Percentiles rank a stretch among this genome's conserved stretches.
These are phyloP conservation scores for Salarias fasciatus DNA, from an alignment of 2,797 vertebrate genomes.

Conservation along the genomic window DNA sequence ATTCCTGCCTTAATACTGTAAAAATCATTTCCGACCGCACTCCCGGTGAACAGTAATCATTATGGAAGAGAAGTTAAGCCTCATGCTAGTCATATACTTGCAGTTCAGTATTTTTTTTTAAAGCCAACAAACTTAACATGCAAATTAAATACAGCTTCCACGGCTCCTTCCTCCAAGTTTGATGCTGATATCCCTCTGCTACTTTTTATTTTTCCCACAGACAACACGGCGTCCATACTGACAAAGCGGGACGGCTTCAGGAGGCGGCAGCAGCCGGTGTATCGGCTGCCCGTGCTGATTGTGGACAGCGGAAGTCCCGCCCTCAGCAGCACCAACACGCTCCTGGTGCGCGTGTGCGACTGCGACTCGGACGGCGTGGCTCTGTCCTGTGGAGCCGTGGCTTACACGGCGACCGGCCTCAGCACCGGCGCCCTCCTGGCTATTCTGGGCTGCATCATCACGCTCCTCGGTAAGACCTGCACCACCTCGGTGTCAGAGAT, in stretches of 20 bases:
- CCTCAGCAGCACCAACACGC: slow-evolving; percentile 94
- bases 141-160: slow-evolving; percentile 9
- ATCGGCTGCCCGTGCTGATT: slow-evolving; percentile 92
- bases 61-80: slow-evolving; percentile 7
- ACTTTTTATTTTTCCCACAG: slow-evolving; percentile 67
- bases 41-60: slow-evolving; percentile 20
- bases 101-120: slow-evolving; percentile 24
- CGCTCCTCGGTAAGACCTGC: slow-evolving; percentile 87
- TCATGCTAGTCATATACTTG: slow-evolving; percentile 15
- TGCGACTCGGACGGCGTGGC: slow-evolving; percentile 89
- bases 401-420: slow-evolving; percentile 91
- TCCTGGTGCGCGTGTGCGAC: slow-evolving; percentile 93
- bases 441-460: slow-evolving; percentile 94
- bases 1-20: slow-evolving; percentile 47
- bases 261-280: slow-evolving; percentile 90
- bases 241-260: slow-evolving; percentile 90
- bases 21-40: slow-evolving; percentile 42
- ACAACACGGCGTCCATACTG: slow-evolving; percentile 93
- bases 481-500: neutral
- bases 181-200: neutral
- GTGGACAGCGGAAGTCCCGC: slow-evolving; percentile 92
- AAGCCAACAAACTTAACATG: slow-evolving; percentile 10
- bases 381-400: slow-evolving; percentile 91
- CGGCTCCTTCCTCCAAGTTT: neutral
- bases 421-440: slow-evolving; percentile 95